Conservation (phyloP, 2,797 vertebrate species). For the Bradypodion ventrale region DNA sequence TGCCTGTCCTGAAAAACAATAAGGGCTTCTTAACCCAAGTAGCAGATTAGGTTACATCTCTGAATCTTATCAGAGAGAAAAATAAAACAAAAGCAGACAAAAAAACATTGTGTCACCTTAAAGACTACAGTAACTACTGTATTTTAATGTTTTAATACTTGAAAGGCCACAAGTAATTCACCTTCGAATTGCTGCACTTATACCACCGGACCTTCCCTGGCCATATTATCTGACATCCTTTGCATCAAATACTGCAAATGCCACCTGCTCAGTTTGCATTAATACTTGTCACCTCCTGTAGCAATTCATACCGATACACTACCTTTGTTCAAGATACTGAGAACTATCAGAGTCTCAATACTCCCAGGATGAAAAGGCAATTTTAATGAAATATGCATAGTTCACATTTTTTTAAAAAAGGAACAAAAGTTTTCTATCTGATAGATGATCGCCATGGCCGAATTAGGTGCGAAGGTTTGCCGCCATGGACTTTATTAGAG, state of each 20-base stretch:
- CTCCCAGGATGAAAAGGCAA: slow-evolving; percentile 41
- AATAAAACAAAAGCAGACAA: too few relatives aligned
- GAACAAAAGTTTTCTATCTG: slow-evolving; percentile 70
- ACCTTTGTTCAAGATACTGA: background rate
- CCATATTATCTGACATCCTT: background rate
- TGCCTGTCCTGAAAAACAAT: too few relatives aligned
- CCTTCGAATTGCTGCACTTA: background rate
- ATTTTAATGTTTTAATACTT: too few relatives aligned
- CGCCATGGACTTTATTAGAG: slow-evolving; percentile 79
- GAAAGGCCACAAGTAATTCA: background rate
- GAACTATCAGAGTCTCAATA: slow-evolving; percentile 4
- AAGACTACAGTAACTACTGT: too few relatives aligned
- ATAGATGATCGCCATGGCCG: slow-evolving; percentile 66
- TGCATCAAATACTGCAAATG: background rate
- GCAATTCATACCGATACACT: too few relatives aligned
- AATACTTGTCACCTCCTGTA: background rate
- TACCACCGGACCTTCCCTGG: background rate
- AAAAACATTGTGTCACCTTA: too few relatives aligned
- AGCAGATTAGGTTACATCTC: too few relatives aligned
- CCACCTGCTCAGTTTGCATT: too few relatives aligned
- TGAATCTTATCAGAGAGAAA: too few relatives aligned
- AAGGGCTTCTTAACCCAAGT: too few relatives aligned
- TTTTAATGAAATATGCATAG: slow-evolving; percentile 66
- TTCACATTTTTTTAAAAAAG: slow-evolving; percentile 34
- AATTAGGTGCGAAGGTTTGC: slow-evolving; percentile 73